Base-by-base conservation (phyloP, 1,140 invertebrate species). In the Dreissena rostriformis region DNA sequence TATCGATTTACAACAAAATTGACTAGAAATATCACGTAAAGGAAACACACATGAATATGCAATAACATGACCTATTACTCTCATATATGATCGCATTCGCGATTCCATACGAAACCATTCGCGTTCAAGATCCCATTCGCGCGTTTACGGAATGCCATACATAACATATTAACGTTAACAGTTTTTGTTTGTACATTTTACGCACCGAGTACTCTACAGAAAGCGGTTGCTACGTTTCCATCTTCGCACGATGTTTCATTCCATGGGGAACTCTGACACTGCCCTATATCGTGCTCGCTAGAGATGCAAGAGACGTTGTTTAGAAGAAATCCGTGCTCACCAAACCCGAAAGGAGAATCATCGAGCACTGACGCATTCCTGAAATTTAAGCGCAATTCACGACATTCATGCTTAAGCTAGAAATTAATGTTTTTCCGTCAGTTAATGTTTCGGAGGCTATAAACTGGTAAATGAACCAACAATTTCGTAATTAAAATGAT, bases 361-460 rank as follows among this genome's bases (percentile, higher is more conserved):
- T 8, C 12, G 11, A 78, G 6, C 26, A 65, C 75, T 26, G n/a
- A 24, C 1, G 75, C 75, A 17, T 78, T 39, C 63, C 75, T 78
- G 19, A n/a, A 76, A 22, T 15, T 29, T n/a, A 68, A 22, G 22
- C 6, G 22, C 22, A 5, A 61, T n/a, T 5, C 57, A 61, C 22
- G 57, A 39, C 39, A 39, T 8, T 39, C 39, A 39, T 39, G 39
- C 8, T 61, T 61, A 61, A 2, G 57, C 2, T 61, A n/a, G 22
- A n/a, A 61, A 2, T 2, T 24, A 5, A 61, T 19, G 22, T 61
- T 61, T 24, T n/a, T 2, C 4, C 22, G 17, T n/a, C 57, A 61
- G 4, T 61, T 61, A 6, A 2, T 61, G 57, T 61, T 5, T 39
- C 2, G 39, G 11, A 61, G 17, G 17, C 12, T 12, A 61, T 19